Evolutionary conservation across 1,140 invertebrate genomes (phyloP).

Genomic region (Seison nebaliae): DNA sequence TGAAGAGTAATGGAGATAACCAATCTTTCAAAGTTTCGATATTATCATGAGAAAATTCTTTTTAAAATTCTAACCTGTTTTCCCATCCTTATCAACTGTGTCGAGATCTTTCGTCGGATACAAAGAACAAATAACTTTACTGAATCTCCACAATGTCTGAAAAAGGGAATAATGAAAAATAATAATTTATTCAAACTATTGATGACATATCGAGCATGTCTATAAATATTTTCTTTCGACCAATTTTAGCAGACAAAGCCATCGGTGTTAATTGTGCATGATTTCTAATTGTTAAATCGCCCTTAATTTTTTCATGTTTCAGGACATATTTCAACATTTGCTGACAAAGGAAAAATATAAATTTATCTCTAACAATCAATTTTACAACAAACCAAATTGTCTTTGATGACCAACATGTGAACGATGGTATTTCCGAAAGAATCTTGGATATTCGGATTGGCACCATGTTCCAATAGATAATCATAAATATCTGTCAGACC

Average conservation of each 20-base stretch:
- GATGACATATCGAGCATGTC: conserved; percentile 88
- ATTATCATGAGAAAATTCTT: background rate
- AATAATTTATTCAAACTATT: conserved; percentile 28
- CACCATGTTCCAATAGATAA: conserved; percentile 57
- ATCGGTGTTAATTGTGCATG: conserved; percentile 66
- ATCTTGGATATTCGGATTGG: conserved; percentile 58
- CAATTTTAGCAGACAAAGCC: conserved; percentile 75
- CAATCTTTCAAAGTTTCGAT: conserved; percentile 41
- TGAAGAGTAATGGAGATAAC: conserved; percentile 90
- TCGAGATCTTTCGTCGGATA: conserved; percentile 84
- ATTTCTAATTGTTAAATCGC: conserved; percentile 47
- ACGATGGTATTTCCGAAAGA: conserved; percentile 57
- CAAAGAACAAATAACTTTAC: conserved; percentile 90
- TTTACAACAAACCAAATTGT: conserved; percentile 49
- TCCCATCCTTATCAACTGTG: conserved; percentile 65
- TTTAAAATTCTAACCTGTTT: conserved; percentile 52
- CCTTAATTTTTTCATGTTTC: conserved; percentile 63
- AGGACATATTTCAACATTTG: conserved; percentile 93
- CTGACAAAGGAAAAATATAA: conserved; percentile 31
- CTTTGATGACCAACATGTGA: conserved; percentile 87
- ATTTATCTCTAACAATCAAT: conserved; percentile 2
- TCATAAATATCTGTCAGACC: conserved; percentile 92
- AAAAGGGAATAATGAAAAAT: background rate
- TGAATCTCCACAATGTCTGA: conserved; percentile 82
- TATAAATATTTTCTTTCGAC: conserved; percentile 69